These are phyloP conservation scores for Coenonympha arcania DNA, from an alignment of 2,888 invertebrate species.

Conservation along the genomic window DNA sequence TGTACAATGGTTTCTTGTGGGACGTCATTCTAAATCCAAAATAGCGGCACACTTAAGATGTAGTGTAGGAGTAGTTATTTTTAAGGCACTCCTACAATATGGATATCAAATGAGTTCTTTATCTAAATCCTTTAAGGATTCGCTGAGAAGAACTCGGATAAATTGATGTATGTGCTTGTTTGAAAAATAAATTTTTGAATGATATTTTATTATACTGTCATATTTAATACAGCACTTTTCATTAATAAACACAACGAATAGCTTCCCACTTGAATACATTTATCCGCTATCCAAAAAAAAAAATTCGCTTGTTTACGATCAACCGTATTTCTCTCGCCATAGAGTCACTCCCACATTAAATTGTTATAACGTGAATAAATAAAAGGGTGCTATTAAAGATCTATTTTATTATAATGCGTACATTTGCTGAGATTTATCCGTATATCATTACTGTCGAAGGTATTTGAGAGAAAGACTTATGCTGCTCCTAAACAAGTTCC, in stretches of 20 bases:
- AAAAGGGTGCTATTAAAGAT: slow-evolving; percentile 12
- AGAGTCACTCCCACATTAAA: slow-evolving; percentile 10
- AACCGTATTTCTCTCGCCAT: slow-evolving; percentile 3
- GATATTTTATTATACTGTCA: background rate
- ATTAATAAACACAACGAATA: background rate
- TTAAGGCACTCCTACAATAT: no score
- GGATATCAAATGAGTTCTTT: no score
- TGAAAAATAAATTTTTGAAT: background rate
- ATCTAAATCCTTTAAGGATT: no score
- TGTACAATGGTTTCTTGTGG: no score
- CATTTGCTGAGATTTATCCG: slow-evolving; percentile 25
- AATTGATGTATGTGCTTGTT: background rate
- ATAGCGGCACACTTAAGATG: no score
- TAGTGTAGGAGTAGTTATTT: no score
- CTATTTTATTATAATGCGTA: slow-evolving; percentile 25
- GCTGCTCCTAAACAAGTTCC: slow-evolving; percentile 9
- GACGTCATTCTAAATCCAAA: no score
- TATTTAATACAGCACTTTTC: background rate
- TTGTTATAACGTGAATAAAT: slow-evolving; percentile 7
- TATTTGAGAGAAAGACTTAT: slow-evolving; percentile 21
- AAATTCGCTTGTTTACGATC: slow-evolving; percentile 7
- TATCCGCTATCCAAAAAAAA: background rate
- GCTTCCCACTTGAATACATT: background rate
- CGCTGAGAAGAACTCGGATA: no score
- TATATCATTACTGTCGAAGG: slow-evolving; percentile 23